A percentile compares a stretch with the other conserved stretches of the same genome.
These are phyloP conservation scores for Toxotes lorentzi DNA, from an alignment of 2,797 vertebrate species.

Conservation along the genomic window DNA sequence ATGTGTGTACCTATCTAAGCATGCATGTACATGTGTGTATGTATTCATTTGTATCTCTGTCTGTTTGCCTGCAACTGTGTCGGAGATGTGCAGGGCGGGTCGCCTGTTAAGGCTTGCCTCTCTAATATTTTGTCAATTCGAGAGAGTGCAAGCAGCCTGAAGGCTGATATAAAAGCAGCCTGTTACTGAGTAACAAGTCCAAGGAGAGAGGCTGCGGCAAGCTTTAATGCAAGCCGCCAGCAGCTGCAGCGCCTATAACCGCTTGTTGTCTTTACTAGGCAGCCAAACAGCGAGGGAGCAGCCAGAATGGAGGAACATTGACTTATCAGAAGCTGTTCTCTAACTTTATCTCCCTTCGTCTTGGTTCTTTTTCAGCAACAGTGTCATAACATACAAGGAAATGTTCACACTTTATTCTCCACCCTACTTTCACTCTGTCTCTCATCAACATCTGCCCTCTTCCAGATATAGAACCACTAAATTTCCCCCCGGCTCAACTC, in stretches of 20 bases:
- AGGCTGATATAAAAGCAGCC: conserved; percentile 67
- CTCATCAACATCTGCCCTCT: conserved; percentile 50
- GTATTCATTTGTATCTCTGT: conserved; percentile 42
- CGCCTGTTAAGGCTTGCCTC: conserved; percentile 76
- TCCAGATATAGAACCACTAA: conserved; percentile 66
- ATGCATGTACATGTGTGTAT: conserved; percentile 39
- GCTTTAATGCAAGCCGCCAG: conserved; percentile 42
- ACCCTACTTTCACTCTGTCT: conserved; percentile 38
- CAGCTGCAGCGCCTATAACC: conserved; percentile 47
- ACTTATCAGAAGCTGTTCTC: conserved; percentile 35
- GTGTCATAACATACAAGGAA: conserved; percentile 54
- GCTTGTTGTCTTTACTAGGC: conserved; percentile 62
- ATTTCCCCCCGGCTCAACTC: conserved; percentile 38
- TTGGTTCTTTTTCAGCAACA: conserved; percentile 67
- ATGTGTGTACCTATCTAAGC: conserved; percentile 36
- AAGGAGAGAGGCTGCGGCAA: conserved; percentile 53
- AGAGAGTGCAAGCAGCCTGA: conserved; percentile 55
- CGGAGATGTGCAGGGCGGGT: conserved; percentile 46
- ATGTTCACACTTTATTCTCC: conserved; percentile 44
- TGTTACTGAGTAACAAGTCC: conserved; percentile 49
- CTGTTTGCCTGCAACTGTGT: conserved; percentile 54
- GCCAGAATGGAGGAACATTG: conserved; percentile 39
- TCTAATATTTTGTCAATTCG: conserved; percentile 78
- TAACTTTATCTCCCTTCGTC: conserved; percentile 33
- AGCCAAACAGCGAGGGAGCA: conserved; percentile 32